Conservation (phyloP, 2,113 vertebrate species). For the Podarcis raffonei region DNA sequence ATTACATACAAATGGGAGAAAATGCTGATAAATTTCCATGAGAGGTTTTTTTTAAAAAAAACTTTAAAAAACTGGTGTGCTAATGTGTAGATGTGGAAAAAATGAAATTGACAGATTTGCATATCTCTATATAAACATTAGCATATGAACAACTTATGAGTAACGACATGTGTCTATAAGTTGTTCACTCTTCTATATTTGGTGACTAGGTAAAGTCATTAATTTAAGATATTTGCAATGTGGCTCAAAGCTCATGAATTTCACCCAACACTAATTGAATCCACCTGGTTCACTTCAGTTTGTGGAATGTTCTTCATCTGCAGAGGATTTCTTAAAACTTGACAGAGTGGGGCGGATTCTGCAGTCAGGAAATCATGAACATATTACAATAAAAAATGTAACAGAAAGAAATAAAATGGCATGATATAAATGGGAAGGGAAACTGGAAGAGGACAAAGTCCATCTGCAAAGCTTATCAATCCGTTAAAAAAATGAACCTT, state of each 20-base stretch:
- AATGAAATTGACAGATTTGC: too few species aligned
- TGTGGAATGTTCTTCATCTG: background rate
- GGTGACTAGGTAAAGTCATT: background rate
- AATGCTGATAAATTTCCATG: too few species aligned
- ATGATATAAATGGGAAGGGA: conserved; percentile 17
- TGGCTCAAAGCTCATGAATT: background rate
- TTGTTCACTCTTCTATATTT: too few species aligned
- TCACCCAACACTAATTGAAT: background rate
- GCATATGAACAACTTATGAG: too few species aligned
- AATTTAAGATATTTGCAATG: background rate
- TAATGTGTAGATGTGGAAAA: too few species aligned
- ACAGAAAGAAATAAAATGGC: background rate
- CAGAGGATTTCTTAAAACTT: background rate
- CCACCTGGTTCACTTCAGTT: too few species aligned
- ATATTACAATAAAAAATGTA: conserved; percentile 1
- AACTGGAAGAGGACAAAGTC: background rate
- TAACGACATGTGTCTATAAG: too few species aligned
- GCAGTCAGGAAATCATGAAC: background rate
- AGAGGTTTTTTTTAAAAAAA: too few species aligned
- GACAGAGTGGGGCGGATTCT: background rate
- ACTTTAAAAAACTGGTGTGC: too few species aligned
- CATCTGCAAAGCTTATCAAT: conserved; percentile 39
- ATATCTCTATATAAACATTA: too few species aligned
- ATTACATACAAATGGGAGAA: too few species aligned
- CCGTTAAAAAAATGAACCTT: background rate